Evolutionary conservation across 1,140 invertebrate genomes (phyloP), one percentile per base, ranked within the genome.

Genomic region (Drosophila busckii): DNA sequence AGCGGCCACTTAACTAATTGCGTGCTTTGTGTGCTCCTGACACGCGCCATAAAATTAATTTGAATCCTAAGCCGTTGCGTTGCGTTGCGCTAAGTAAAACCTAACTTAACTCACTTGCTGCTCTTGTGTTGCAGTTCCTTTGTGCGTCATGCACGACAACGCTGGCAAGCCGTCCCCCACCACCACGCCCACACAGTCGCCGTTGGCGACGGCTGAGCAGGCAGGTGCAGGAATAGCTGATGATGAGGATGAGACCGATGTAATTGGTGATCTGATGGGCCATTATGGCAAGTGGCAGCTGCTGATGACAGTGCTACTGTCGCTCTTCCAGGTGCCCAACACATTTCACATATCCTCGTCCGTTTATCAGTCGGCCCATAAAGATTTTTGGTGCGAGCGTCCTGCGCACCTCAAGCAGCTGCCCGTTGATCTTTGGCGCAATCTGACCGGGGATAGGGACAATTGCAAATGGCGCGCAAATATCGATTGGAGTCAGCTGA

Each of bases 211-310:
- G 26, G 42, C 22, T 31, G 42, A 13, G 29, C 41, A 12, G 26
- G 41, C 49, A 8, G 67, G 37, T 3, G 40, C 42, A 5, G 53
- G 35, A 10, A 35, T 59, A 5, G 20, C 59, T 13, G 68, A 82
- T n/a, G 89, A 89, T 9, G 88, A 91, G 19, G 89, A 89, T 42
- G 71, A 78, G 40, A 88, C 89, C 15, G 93, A 94, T 70, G 89
- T 91, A 6, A 91, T 94, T 9, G 90, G 92, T 2, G 87, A 89
- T 6, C 85, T 91, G 4, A 93, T 94, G 53, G 93, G 93, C 0
- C 90, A 92, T 70, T 93, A 93, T 65, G 93, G 93, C 25, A 89
- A 90, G 48, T 94, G 93, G 93, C 93, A 94, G 82, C 88, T 93
- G 12, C 67, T 92, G 42, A 89, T 93, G 70, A 93, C 92, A 1